These are phyloP conservation scores for Archivesica marissinica DNA, from an alignment of 1,140 invertebrate species.

Conservation along the genomic window DNA sequence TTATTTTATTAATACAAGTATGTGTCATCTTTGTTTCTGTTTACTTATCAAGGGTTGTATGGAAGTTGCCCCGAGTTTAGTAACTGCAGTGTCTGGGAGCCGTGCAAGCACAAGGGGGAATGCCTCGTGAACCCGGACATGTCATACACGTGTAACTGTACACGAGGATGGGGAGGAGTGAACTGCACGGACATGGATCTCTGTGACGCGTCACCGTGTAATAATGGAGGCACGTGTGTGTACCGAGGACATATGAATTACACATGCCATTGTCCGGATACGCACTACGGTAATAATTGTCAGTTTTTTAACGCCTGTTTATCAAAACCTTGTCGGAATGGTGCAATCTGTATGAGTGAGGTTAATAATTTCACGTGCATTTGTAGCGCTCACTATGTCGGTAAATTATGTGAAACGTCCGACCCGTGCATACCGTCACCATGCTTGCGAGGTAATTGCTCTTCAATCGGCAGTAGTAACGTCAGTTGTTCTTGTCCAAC, in stretches of 20 bases:
- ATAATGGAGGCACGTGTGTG: slow-evolving; percentile 70
- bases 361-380: slow-evolving; percentile 59
- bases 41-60: slow-evolving; percentile 36
- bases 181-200: slow-evolving; percentile 71
- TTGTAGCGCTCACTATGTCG: slow-evolving; percentile 91
- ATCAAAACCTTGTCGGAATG: slow-evolving; percentile 92
- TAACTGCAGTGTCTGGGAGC: slow-evolving; percentile 47
- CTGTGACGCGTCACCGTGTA: slow-evolving; percentile 69
- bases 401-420: slow-evolving; percentile 63
- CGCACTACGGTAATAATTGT: slow-evolving; percentile 81
- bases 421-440: slow-evolving; percentile 72
- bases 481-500: slow-evolving; percentile 94
- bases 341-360: slow-evolving; percentile 89
- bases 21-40: no score
- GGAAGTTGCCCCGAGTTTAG: slow-evolving; percentile 46
- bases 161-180: slow-evolving; percentile 66
- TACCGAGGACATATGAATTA: slow-evolving; percentile 67
- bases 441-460: slow-evolving; percentile 81
- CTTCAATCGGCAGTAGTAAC: neutral
- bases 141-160: slow-evolving; percentile 69
- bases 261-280: slow-evolving; percentile 77
- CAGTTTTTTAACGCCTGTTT: slow-evolving; percentile 80
- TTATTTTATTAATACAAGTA: no score
- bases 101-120: slow-evolving; percentile 46
- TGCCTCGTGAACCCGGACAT: slow-evolving; percentile 41